Base-by-base conservation (phyloP, 2,113 vertebrate genomes). In the Melospiza melodia region DNA sequence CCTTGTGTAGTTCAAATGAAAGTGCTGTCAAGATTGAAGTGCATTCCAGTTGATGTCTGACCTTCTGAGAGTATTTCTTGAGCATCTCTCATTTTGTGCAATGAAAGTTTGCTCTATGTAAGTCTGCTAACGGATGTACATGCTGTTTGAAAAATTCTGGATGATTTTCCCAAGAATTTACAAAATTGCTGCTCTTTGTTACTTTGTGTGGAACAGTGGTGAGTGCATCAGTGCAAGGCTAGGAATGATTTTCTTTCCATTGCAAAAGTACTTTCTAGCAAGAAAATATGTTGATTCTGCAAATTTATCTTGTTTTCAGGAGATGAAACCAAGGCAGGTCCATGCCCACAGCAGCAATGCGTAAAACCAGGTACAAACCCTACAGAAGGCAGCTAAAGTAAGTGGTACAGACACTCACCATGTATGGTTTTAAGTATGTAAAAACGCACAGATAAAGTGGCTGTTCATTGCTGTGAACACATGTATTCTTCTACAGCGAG, bases 1-100 rank as follows among this genome's bases (percentile, higher is more conserved):
- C 51, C 11, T 43, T 17, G 37, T 25, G 16, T 15, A n/a, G 25
- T 28, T 79, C 14, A 66, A 33, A 65, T 25, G 16, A 51, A 86
- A 81, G 33, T 24, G 23, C 37, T 24, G 9, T 62, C 24, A 15
- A 6, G 35, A 28, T 8, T 46, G 63, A 88, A 12, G 61, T 67
- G 72, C 21, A 3, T 48, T 84, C 41, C 59, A 21, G 1, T 12
- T 27, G 39, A 61, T 0, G 0, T 31, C 65, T 2, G 16, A 25
- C n/a, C 46, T 87, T 69, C 21, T 28, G 28, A 58, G 68, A 55
- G 12, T 31, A 4, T 48, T 63, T 82, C 35, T 46, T 59, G 44
- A 75, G 44, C 9, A 49, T 11, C 13, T 57, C 15, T 89, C 28
- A 16, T 33, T 66, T n/a, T 51, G 54, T 57, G 27, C 82, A 63